These are phyloP conservation scores for Actinia tenebrosa DNA, from an alignment of 64 coral and sea anemone species.

Conservation along the genomic window DNA sequence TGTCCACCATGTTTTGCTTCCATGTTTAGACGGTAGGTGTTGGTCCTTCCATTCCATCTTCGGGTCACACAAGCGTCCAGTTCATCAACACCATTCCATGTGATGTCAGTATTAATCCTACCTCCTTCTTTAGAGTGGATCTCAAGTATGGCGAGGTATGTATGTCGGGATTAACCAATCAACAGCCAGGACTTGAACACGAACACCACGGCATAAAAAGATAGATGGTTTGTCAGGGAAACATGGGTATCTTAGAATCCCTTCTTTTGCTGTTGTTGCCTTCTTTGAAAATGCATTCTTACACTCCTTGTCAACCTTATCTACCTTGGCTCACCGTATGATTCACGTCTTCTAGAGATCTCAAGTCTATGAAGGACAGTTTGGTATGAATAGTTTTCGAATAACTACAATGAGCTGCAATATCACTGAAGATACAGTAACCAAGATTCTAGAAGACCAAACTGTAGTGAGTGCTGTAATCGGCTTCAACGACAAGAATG, in stretches of 20 bases:
- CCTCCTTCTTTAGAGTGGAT: slow-evolving; percentile 67
- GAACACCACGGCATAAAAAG: not conserved
- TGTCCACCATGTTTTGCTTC: not conserved
- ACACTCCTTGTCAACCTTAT: too few relatives aligned
- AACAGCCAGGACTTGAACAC: not conserved
- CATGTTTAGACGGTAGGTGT: slow-evolving; percentile 62
- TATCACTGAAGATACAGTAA: not conserved
- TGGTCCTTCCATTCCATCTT: slow-evolving; percentile 41
- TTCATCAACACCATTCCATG: slow-evolving; percentile 81
- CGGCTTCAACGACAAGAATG: slow-evolving; percentile 15
- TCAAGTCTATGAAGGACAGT: not conserved
- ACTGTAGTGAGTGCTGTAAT: slow-evolving; percentile 44
- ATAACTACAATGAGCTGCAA: not conserved
- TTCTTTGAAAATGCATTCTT: too few relatives aligned
- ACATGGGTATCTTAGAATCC: too few relatives aligned
- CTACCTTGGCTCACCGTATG: too few relatives aligned
- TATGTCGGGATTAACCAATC: not conserved
- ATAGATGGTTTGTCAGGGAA: too few relatives aligned
- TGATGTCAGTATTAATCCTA: slow-evolving; percentile 55
- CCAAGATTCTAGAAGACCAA: slow-evolving; percentile 18
- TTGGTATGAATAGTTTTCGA: not conserved
- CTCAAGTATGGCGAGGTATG: slow-evolving; percentile 63
- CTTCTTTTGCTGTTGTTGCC: too few relatives aligned
- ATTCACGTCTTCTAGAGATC: not conserved
- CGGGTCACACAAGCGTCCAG: slow-evolving; percentile 39